phyloP scores from a whole-genome alignment of 2,888 invertebrate genomes.

The Eupithecia inturbata region DNA sequence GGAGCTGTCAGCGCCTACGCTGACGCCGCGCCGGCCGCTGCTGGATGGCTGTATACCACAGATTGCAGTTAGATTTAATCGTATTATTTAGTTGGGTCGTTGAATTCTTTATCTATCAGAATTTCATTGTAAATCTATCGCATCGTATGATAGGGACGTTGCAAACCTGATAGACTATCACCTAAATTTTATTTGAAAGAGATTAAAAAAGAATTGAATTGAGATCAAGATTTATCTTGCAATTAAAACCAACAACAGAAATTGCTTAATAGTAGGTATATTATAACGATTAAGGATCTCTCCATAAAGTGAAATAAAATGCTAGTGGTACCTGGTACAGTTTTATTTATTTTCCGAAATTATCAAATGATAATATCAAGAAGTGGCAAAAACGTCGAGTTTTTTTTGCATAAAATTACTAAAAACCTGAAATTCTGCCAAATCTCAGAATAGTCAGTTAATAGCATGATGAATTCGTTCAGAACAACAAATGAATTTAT shows the following conservation, averaged over 20 bases:
- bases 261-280: background rate
- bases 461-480: slow-evolving; percentile 45
- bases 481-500: slow-evolving; percentile 43
- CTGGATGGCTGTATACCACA: slow-evolving; percentile 78
- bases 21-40: slow-evolving; percentile 56
- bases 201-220: background rate
- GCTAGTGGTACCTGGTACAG: background rate
- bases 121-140: background rate
- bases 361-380: slow-evolving; percentile 8
- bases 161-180: background rate
- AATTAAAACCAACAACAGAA: background rate
- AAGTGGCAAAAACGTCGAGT: background rate
- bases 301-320: background rate
- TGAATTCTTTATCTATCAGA: background rate
- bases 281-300: background rate
- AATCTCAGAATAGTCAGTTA: slow-evolving; percentile 56
- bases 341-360: background rate
- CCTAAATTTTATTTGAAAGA: background rate
- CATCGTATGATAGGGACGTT: background rate
- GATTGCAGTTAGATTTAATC: slow-evolving; percentile 42
- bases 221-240: background rate
- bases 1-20: slow-evolving; percentile 82
- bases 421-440: slow-evolving; percentile 64
- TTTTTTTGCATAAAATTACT: slow-evolving; percentile 4
- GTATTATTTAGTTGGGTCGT: background rate